Evolutionary conservation across 2,888 invertebrate species (phyloP), one percentile per base, ranked within the genome.

Genomic region (Tenthredo livida): DNA sequence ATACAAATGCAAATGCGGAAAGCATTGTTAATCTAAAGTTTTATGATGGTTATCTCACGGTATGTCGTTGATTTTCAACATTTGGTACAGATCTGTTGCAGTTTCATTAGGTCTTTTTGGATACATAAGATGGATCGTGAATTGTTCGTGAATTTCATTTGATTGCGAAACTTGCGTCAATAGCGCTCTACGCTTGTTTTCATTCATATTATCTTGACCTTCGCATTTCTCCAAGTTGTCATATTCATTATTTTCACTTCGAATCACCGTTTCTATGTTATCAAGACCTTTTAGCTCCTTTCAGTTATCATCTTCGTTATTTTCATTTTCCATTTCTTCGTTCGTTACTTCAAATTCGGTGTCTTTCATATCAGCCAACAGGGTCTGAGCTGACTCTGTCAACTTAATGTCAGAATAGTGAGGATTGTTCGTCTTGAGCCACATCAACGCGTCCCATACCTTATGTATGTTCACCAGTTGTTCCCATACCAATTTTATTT

Each of bases 361-460:
- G 12, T 77, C 50, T 77, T 50, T 29, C 15, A 77, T 50, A 25
- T 77, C 3, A 50, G 54, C 77, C 2, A 77, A 43, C 50, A 89
- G 85, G 65, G 84, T 54, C 21, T 86, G 83, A 9, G 86, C 70
- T 47, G 70, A 65, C 72, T 86, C 6, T 75, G 90, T 90, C 65
- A 91, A 65, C 25, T 84, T 43, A 50, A 91, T 90, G 33, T 89
- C 58, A 72, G 75, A 17, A 84, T 91, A 91, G 15, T 88, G 85
- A 21, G 86, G 86, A 87, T 92, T 91, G 85, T 88, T 77, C 25
- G 21, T 6, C 43, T 77, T 77, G 10, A 77, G 77, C 77, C 50
- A 50, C 15, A 50, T 17, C 50, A 50, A 50, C 3, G 50, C 50
- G 17, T 50, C 17, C 17, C 50, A 50, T 50, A 50, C 50, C 17